Base-by-base conservation (phyloP, 2,888 invertebrate species). In the Asteroscopus sphinx region DNA sequence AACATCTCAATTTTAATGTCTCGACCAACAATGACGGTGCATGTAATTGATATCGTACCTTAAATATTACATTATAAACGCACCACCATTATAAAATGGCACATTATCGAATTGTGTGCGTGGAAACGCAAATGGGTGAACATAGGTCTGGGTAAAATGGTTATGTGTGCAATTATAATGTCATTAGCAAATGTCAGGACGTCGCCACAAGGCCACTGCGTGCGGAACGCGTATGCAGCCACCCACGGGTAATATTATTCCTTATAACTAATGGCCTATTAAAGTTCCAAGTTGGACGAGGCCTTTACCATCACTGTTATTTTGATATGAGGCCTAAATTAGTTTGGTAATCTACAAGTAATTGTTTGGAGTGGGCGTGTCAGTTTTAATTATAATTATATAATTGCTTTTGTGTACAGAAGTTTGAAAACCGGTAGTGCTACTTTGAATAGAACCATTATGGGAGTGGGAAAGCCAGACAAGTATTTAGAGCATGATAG, bases 131-230 rank as follows among this genome's bases (percentile, higher is more conserved):
- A 26, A 44, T 59, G 47, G 36, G 21, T 37, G 47, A 55, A 62
- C 62, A 58, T 51, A 68, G 76, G 64, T 68, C 78, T 37, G 16
- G 6, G 48, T 42, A 68, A 48, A 67, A 48, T 77, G 80, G 74
- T 57, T 52, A 48, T 42, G 59, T 63, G 59, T 52, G 75, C 83
- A 83, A 88, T 89, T 88, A 88, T 83, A 85, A 82, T 79, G 79
- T 81, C 84, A 87, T 89, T 87, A 88, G 85, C 76, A 83, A 85
- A 88, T 87, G 85, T 82, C 83, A 86, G 75, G 74, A 81, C 84
- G 78, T 69, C 76, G 68, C 47, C 61, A 64, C 81, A 81, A 85
- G 82, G 83, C 69, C 73, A 77, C 66, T 71, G 73, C 76, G 73
- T 75, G 74, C 72, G 70, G 71, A 74, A 73, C 76, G 73, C 67